These are phyloP conservation scores for Lacanobia wlatinum DNA, from an alignment of 2,888 invertebrate species.

Conservation along the genomic window DNA sequence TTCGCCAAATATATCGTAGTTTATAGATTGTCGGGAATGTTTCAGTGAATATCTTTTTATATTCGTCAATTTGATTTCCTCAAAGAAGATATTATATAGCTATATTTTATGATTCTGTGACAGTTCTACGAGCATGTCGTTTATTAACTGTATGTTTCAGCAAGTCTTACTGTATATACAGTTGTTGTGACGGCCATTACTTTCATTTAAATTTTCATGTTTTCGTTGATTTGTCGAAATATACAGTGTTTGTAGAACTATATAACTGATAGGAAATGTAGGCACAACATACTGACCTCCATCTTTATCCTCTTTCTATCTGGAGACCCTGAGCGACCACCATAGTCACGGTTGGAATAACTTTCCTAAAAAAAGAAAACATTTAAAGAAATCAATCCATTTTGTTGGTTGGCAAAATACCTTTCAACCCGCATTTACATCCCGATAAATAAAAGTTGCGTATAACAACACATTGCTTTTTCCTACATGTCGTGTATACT, in stretches of 20 bases:
- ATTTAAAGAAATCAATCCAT: not conserved
- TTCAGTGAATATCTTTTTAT: conserved; percentile 46
- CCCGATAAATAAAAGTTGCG: no score
- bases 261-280: conserved; percentile 38
- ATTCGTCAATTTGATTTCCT: conserved; percentile 54
- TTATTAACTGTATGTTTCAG: conserved; percentile 42
- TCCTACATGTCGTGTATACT: no score
- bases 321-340: conserved; percentile 91
- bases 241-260: conserved; percentile 26
- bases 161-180: conserved; percentile 52
- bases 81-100: conserved; percentile 41
- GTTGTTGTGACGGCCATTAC: conserved; percentile 58
- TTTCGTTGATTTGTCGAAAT: conserved; percentile 45
- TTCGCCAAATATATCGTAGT: conserved; percentile 54
- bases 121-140: conserved; percentile 44
- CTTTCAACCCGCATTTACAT: not conserved
- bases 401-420: not conserved
- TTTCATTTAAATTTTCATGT: conserved; percentile 38
- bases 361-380: conserved; percentile 80
- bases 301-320: conserved; percentile 92
- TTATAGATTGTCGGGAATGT: conserved; percentile 49
- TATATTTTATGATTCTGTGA: conserved; percentile 55
- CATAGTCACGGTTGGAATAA: conserved; percentile 90
- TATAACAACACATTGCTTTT: no score
- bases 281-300: conserved; percentile 87